Evolutionary conservation across 2,888 invertebrate species (phyloP), one percentile per base, ranked within the genome.

Genomic region (Patella caerulea): DNA sequence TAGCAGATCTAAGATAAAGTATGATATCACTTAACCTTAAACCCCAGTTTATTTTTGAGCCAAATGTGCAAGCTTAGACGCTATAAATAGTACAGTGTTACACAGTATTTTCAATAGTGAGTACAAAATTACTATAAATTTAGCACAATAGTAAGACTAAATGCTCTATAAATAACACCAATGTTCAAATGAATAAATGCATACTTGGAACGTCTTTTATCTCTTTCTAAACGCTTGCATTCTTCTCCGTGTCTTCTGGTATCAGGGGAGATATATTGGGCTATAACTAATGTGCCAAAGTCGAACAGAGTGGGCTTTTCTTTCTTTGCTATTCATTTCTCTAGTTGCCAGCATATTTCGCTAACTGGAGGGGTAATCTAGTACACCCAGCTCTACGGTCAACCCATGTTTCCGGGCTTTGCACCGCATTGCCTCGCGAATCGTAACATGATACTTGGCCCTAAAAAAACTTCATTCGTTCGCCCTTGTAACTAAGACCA

Each of bases 211-310:
- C 45, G 45, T 45, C 45, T 65, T 65, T 65, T 65, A 65, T 65
- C 65, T 65, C 65, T 24, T 65, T 65, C 14, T 24, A 45, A 45
- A 65, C 24, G 19, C 19, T 24, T 65, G 14, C 9, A 65, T 65
- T 65, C 65, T 65, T 65, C 12, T 12, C 0, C 14, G 65, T 65
- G 65, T 65, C 19, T 65, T 65, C 24, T 24, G 14, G 65, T 65
- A 65, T 65, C 65, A 65, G 65, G 19, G 65, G 65, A 65, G 65
- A 65, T 65, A 65, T 65, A 65, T 24, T 65, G 3, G 65, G 65
- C 65, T 65, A 65, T 65, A 24, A 65, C 65, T 65, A 65, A 65
- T 65, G 65, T 65, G 65, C 65, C 65, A 65, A 65, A 65, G 65
- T 65, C 65, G 65, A 12, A 65, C 11, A 11, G 65, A 65, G 65